Conservation (phyloP, 2,888 invertebrate genomes). For the Carterocephalus palaemon region DNA sequence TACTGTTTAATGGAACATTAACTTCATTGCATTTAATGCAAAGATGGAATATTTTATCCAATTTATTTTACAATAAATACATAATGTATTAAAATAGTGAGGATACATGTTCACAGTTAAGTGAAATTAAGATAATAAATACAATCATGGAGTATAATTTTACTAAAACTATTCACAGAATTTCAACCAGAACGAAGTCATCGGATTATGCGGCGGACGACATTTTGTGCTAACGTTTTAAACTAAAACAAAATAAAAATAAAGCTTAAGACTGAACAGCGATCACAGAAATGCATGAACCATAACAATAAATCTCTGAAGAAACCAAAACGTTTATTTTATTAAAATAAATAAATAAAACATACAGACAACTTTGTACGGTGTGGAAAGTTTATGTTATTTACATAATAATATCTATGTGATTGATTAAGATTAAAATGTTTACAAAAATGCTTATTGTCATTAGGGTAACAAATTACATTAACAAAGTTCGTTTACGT, state of each 20-base stretch:
- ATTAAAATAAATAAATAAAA: constrained; percentile 44
- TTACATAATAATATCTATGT: constrained; percentile 39
- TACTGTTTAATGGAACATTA: constrained; percentile 4
- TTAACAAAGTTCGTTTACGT: constrained; percentile 35
- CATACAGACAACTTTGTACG: constrained; percentile 49
- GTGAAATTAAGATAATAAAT: constrained; percentile 14
- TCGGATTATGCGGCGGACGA: constrained; percentile 26
- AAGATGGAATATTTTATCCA: constrained; percentile 7
- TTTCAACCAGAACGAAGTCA: constrained; percentile 1
- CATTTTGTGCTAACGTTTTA: constrained; percentile 55
- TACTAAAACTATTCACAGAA: too few species aligned
- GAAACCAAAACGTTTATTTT: constrained; percentile 41
- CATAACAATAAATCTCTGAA: constrained; percentile 54
- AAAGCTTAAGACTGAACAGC: constrained; percentile 56
- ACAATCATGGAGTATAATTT: constrained; percentile 5
- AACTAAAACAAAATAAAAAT: constrained; percentile 48
- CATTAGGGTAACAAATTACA: constrained; percentile 52
- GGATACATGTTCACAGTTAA: constrained; percentile 12
- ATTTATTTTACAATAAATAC: constrained; percentile 8
- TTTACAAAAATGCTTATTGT: constrained; percentile 70
- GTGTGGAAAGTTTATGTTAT: constrained; percentile 45
- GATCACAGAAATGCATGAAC: constrained; percentile 75
- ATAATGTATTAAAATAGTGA: constrained; percentile 27
- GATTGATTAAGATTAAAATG: constrained; percentile 44
- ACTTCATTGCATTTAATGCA: constrained; percentile 18